Percentiles rank a stretch among this genome's conserved stretches.
Conservation (phyloP, 2,797 vertebrate species). For the Notolabrus celidotus region DNA sequence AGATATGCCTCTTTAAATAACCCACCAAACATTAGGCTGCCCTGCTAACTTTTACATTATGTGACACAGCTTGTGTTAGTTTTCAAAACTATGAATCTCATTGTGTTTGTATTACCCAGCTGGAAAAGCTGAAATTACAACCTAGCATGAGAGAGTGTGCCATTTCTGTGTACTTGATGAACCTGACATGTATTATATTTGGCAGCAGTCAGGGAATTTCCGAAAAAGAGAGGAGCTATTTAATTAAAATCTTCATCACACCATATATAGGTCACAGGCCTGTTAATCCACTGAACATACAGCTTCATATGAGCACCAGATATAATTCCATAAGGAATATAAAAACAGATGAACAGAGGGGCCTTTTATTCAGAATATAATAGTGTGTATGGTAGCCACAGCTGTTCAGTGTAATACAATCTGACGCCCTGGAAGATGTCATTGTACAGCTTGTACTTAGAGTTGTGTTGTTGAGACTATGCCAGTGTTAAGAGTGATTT, state of each 20-base stretch:
- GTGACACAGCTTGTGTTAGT: not conserved
- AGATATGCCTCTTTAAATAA: conserved; percentile 14
- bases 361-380: conserved; percentile 4
- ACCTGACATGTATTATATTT: conserved; percentile 56
- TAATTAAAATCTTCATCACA: conserved; percentile 70
- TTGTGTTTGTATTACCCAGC: not conserved
- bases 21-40: not conserved
- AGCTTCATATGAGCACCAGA: conserved; percentile 30
- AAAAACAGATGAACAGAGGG: conserved; percentile 22
- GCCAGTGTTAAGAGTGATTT: not conserved
- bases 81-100: not conserved
- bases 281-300: conserved; percentile 47
- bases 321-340: not conserved
- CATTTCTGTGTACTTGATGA: conserved; percentile 55
- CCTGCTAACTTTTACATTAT: not conserved
- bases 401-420: not conserved
- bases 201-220: conserved; percentile 59
- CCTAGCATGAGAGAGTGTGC: conserved; percentile 25
- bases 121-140: conserved; percentile 19
- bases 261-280: conserved; percentile 70
- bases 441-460: not conserved
- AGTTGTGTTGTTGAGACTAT: not conserved
- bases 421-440: not conserved
- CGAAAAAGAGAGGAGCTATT: conserved; percentile 47
- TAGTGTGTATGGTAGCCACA: not conserved